Conservation (phyloP, 2,113 vertebrate species). For the Paralichthys olivaceus region DNA sequence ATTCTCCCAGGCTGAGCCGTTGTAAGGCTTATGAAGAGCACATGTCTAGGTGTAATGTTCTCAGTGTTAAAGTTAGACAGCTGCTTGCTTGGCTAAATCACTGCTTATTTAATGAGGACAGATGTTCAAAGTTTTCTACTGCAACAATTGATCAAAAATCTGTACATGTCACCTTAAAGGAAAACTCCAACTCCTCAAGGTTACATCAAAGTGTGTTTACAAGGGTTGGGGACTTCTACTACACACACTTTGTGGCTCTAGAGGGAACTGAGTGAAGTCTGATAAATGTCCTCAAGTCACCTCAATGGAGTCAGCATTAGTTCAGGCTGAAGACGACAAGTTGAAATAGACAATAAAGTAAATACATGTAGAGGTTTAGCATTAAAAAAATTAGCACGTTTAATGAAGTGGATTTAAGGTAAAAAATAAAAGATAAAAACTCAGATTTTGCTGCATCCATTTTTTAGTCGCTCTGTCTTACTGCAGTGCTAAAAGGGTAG, state of each 20-base stretch:
- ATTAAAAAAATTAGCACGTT: not conserved
- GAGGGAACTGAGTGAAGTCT: not conserved
- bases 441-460: not conserved
- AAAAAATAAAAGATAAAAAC: not conserved
- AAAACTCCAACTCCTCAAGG: not conserved
- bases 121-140: not conserved
- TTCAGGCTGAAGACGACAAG: not conserved
- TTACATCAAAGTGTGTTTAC: not conserved
- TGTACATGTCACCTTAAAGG: not conserved
- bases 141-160: not conserved
- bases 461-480: no score
- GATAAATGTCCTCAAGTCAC: not conserved
- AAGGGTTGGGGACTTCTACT: not conserved
- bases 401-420: not conserved
- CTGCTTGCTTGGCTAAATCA: not conserved
- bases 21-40: slow-evolving; percentile 17
- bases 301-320: not conserved
- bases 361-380: no score
- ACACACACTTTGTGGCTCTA: not conserved
- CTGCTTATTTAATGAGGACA: not conserved
- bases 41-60: slow-evolving; percentile 23
- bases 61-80: slow-evolving; percentile 12
- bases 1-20: slow-evolving; percentile 23
- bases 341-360: not conserved
- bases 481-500: not conserved